These are phyloP conservation scores for Drosophila kanekoi DNA, from an alignment of 2,888 invertebrate species.

Conservation along the genomic window DNA sequence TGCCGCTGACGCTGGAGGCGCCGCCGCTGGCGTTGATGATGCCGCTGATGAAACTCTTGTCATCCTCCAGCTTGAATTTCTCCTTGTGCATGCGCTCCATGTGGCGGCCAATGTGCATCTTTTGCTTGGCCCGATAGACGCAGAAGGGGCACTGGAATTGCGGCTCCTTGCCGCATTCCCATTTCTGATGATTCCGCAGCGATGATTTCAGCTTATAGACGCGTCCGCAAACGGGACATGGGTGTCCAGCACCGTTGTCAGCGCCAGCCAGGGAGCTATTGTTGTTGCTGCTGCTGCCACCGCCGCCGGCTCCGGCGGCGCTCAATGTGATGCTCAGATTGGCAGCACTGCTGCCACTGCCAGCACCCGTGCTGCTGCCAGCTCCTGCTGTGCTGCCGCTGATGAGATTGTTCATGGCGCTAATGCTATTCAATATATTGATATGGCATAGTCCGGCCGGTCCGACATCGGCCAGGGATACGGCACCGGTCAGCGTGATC, in stretches of 20 bases:
- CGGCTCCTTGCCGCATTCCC: conserved; percentile 94
- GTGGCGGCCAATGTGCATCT: conserved; percentile 93
- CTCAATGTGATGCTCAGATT: conserved; percentile 21
- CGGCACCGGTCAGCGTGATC: conserved; percentile 72
- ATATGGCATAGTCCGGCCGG: conserved; percentile 81
- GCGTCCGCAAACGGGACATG: conserved; percentile 93
- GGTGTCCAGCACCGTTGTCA: conserved; percentile 87
- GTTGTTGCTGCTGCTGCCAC: conserved; percentile 23
- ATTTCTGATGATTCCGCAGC: conserved; percentile 92
- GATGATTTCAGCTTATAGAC: conserved; percentile 95
- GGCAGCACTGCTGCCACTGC: conserved; percentile 41
- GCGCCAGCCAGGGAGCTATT: conserved; percentile 57
- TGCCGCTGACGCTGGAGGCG: conserved; percentile 35
- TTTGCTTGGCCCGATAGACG: conserved; percentile 93
- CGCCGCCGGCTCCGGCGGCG: conserved; percentile 29
- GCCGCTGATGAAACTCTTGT: conserved; percentile 80
- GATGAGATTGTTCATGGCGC: conserved; percentile 84
- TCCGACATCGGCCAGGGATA: conserved; percentile 79
- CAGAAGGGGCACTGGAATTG: conserved; percentile 93
- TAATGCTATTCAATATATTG: conserved; percentile 83
- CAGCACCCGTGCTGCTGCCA: conserved; percentile 59
- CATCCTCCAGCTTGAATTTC: conserved; percentile 85
- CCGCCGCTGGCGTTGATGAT: conserved; percentile 56
- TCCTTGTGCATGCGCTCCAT: conserved; percentile 93
- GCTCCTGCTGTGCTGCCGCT: conserved; percentile 73